A percentile compares a stretch with the other conserved stretches of the same genome.
These are phyloP conservation scores for Diabrotica balteata DNA, from an alignment of 2,888 invertebrate species.

Conservation along the genomic window DNA sequence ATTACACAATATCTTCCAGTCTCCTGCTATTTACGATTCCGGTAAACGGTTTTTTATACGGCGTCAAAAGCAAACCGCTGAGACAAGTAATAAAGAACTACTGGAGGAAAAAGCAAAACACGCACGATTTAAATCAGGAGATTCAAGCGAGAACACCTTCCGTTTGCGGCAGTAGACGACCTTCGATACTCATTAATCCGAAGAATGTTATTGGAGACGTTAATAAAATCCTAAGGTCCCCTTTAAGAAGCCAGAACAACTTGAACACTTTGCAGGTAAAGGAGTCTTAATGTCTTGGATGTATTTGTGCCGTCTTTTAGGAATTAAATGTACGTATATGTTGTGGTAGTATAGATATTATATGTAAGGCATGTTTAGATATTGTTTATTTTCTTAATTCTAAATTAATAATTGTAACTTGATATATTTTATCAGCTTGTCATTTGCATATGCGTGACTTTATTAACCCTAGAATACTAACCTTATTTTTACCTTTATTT, in stretches of 20 bases:
- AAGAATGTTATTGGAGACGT: constrained; percentile 13
- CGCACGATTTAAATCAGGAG: constrained; percentile 80
- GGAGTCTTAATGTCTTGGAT: constrained; percentile 3
- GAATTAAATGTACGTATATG: constrained; percentile 8
- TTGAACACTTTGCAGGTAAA: constrained; percentile 69
- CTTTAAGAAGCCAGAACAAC: constrained; percentile 53
- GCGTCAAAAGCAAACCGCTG: constrained; percentile 75
- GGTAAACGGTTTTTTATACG: constrained; percentile 80
- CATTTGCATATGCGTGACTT: too few relatives aligned
- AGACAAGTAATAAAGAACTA: constrained; percentile 78
- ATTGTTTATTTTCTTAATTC: too few relatives aligned
- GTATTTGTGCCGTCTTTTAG: constrained; percentile 9
- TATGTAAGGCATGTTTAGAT: too few relatives aligned
- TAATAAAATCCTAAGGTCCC: constrained; percentile 12
- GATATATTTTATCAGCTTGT: not conserved
- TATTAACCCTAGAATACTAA: too few relatives aligned
- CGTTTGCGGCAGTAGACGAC: constrained; percentile 76
- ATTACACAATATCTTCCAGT: constrained; percentile 70
- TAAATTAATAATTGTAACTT: not conserved
- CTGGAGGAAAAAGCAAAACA: constrained; percentile 78
- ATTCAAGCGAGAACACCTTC: constrained; percentile 83
- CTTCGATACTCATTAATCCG: constrained; percentile 59
- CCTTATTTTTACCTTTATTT: too few relatives aligned
- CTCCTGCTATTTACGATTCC: constrained; percentile 75
- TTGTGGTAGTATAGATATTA: constrained; percentile 8